Evolutionary conservation across 1,140 invertebrate genomes (phyloP), one percentile per base, ranked within the genome.

Genomic region (Leptinotarsa defecta): DNA sequence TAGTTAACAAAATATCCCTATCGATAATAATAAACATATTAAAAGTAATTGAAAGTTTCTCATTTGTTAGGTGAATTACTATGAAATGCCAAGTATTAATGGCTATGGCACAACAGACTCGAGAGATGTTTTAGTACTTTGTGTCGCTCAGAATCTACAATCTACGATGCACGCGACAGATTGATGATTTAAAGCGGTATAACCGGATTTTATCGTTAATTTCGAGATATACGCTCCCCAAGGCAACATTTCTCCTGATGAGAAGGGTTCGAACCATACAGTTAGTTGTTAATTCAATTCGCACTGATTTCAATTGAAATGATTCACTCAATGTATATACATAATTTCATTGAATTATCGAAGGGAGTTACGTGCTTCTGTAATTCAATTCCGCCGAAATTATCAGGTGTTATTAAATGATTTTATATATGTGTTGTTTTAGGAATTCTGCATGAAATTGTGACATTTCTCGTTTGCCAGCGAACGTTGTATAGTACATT

Each of bases 281-380:
- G 67, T 68, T 68, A 68, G 67, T 68, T 20, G 67, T 48, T 68
- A 68, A 68, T 68, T 68, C 19, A 68, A 68, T 68, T 68, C 43
- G 11, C 67, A 48, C 67, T 68, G 67, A 68, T 68, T 68, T 68
- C 67, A 48, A 68, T 68, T 68, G 67, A 48, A 68, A 68, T 68
- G 43, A 68, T 43, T 68, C 67, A 68, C 43, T 68, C 34, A 3
- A n/a, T 43, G 67, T 68, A 68, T 24, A 67, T 68, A 68, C 67
- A 68, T 68, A 68, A 68, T 68, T 68, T 48, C 19, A 68, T 68
- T 68, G 67, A 68, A 68, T 68, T 68, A 68, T 68, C 15, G 64
- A 24, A 67, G 27, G 20, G 17, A 22, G 27, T 67, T 15, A 67
- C 64, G 19, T 34, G 27, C 19, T 34, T 67, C 22, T 20, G 22